A percentile compares a stretch with the other conserved stretches of the same genome.
Evolutionary conservation across 1,140 invertebrate species (phyloP).

Genomic region (Sipha flava): DNA sequence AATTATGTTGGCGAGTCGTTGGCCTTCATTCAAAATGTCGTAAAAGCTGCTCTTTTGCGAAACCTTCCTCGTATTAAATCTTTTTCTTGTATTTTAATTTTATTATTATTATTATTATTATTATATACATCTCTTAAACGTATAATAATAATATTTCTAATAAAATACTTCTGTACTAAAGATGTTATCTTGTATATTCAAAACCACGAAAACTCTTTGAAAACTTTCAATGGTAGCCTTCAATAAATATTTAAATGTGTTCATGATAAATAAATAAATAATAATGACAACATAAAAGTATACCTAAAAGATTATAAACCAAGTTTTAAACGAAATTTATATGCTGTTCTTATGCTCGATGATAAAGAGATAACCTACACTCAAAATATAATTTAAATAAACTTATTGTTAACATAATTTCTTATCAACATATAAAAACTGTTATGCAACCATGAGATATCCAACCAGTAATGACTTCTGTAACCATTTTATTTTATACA

Average conservation of each 20-base stretch:
- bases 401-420: not conserved
- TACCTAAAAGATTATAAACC: not conserved
- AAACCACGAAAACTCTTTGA: not conserved
- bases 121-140: not conserved
- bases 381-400: not conserved
- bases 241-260: slow-evolving; percentile 1
- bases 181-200: not conserved
- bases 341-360: not conserved
- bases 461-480: too few relatives aligned
- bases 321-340: not conserved
- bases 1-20: slow-evolving; percentile 4
- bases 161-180: not conserved
- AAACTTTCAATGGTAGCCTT: not conserved
- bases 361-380: not conserved
- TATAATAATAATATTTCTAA: not conserved
- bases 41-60: slow-evolving; percentile 21
- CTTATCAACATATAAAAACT: not conserved
- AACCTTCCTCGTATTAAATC: slow-evolving; percentile 1
- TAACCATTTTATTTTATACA: too few relatives aligned
- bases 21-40: slow-evolving; percentile 21
- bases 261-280: not conserved
- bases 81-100: not conserved
- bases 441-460: not conserved
- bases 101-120: not conserved
- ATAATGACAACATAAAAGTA: not conserved